Evolutionary conservation across 2,113 vertebrate genomes (phyloP).

Genomic region (Delphinus delphis): DNA sequence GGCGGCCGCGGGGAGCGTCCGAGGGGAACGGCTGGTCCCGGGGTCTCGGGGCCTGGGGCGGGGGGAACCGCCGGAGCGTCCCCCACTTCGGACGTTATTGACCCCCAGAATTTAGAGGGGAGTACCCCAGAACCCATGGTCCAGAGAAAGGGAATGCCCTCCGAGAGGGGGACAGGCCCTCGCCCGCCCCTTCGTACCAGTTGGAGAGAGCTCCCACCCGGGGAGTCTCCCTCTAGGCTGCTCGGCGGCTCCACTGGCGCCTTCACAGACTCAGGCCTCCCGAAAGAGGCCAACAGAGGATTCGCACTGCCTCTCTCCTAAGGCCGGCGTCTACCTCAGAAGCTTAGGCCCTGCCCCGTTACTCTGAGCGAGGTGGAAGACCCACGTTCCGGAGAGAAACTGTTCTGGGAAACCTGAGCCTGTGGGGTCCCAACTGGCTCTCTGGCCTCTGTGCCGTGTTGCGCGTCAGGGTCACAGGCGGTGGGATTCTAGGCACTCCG

Average conservation of each 20-base stretch:
- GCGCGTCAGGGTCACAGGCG: background rate
- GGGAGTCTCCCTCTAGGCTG: no score
- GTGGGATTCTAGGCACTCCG: background rate
- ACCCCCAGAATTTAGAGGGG: background rate
- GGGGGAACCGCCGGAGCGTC: background rate
- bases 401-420: background rate
- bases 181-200: background rate
- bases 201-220: background rate
- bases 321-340: background rate
- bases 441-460: background rate
- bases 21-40: background rate
- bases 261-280: background rate
- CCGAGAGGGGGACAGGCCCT: background rate
- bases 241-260: background rate
- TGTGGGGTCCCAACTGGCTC: background rate
- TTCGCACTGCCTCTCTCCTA: background rate
- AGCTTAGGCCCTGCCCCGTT: background rate
- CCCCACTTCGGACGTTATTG: background rate
- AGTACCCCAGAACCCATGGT: background rate
- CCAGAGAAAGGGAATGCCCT: background rate
- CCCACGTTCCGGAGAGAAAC: background rate
- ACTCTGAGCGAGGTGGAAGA: no score
- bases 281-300: background rate
- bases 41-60: background rate
- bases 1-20: accelerated